A percentile compares a stretch with the other conserved stretches of the same genome.
phyloP scores from a whole-genome alignment of 1,140 invertebrate genomes.

The Drosophila jambulina region DNA sequence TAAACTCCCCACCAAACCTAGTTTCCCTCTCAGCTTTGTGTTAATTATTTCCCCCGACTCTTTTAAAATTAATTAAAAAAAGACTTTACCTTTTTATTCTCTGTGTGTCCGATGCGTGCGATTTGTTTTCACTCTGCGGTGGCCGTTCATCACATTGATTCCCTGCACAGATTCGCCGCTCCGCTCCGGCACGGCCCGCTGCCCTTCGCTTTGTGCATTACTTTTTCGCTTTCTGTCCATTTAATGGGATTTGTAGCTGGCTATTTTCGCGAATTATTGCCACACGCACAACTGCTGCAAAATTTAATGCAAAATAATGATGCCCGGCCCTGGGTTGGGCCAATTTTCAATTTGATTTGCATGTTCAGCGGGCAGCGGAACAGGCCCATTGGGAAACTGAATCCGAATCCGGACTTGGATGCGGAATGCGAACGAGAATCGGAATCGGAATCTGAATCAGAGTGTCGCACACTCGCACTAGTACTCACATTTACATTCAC shows the following conservation, averaged over 20 bases:
- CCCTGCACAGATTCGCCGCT: constrained; percentile 44
- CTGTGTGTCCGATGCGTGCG: constrained; percentile 33
- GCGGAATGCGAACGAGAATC: not conserved
- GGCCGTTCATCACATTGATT: constrained; percentile 53
- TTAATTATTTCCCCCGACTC: not conserved
- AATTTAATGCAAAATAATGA: constrained; percentile 67
- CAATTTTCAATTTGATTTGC: constrained; percentile 60
- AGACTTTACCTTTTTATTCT: not conserved
- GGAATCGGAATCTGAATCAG: not conserved
- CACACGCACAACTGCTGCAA: constrained; percentile 7
- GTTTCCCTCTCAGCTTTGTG: not conserved
- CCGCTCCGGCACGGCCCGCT: not conserved
- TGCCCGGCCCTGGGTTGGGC: constrained; percentile 27
- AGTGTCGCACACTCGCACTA: not conserved
- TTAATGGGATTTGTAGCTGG: constrained; percentile 40
- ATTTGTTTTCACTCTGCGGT: constrained; percentile 44
- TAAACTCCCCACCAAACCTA: not conserved
- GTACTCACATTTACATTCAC: too few relatives aligned
- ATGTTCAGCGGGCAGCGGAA: constrained; percentile 24
- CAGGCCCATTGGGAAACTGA: constrained; percentile 15
- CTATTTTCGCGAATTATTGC: constrained; percentile 51
- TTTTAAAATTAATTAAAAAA: not conserved
- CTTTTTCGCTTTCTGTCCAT: constrained; percentile 45
- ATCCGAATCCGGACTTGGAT: not conserved
- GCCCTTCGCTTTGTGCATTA: constrained; percentile 5